phyloP scores from a whole-genome alignment of 2,113 vertebrate species.

The Pachycephala philippinensis region DNA sequence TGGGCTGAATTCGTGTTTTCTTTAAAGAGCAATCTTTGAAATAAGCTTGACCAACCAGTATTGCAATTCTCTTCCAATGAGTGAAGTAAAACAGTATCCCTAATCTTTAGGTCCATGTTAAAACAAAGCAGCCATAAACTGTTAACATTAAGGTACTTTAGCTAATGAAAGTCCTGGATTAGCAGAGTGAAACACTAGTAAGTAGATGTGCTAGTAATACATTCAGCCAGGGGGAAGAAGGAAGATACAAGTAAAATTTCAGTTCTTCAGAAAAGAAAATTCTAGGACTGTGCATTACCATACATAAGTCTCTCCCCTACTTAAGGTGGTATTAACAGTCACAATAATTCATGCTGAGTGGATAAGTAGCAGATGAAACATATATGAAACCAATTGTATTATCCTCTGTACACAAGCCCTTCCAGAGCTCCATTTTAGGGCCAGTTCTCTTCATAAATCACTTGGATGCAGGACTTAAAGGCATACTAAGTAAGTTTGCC shows the following conservation, averaged over 20 bases:
- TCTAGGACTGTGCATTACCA: background rate
- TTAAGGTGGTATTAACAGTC: background rate
- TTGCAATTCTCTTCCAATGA: background rate
- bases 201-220: background rate
- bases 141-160: background rate
- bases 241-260: background rate
- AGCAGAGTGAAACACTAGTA: background rate
- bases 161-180: background rate
- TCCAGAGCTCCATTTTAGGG: background rate
- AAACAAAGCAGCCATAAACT: background rate
- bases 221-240: background rate
- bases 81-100: background rate
- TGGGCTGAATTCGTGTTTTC: background rate
- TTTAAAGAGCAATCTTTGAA: background rate
- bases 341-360: background rate
- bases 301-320: background rate
- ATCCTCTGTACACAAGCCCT: background rate
- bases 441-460: background rate
- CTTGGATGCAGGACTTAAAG: background rate
- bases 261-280: background rate
- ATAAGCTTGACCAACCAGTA: background rate
- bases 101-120: background rate
- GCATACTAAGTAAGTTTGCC: background rate
- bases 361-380: background rate
- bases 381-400: rapidly evolving